These are phyloP conservation scores for Saturnia japonica DNA, from an alignment of 2,888 invertebrate species.

Conservation along the genomic window DNA sequence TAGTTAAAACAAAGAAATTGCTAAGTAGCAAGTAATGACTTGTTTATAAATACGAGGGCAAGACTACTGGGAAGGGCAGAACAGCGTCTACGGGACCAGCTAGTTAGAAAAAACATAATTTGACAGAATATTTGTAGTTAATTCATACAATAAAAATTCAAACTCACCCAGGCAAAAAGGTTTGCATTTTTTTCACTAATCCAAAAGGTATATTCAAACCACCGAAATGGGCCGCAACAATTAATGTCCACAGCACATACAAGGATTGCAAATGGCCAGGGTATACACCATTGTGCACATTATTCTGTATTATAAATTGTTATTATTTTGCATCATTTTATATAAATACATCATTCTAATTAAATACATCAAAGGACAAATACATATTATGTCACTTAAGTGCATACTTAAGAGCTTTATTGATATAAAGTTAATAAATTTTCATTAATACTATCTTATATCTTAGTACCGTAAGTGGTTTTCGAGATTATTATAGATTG, in stretches of 20 bases:
- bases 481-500: background rate
- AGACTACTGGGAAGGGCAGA: too few relatives aligned
- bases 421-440: background rate
- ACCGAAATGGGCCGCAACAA: conserved; percentile 90
- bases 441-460: background rate
- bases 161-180: conserved; percentile 88
- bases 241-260: conserved; percentile 90
- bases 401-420: background rate
- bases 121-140: background rate
- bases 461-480: background rate
- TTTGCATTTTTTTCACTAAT: conserved; percentile 87
- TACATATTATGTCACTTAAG: background rate
- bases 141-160: background rate
- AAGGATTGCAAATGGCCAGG: conserved; percentile 96
- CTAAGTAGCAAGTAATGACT: too few relatives aligned
- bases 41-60: too few relatives aligned
- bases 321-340: background rate
- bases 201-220: conserved; percentile 92
- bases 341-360: background rate
- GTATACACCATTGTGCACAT: conserved; percentile 96
- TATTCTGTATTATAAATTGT: conserved; percentile 85
- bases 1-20: too few relatives aligned
- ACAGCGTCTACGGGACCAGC: too few relatives aligned
- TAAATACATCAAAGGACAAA: background rate
- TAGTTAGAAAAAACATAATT: too few relatives aligned